Conservation (phyloP, 2,113 vertebrate species). For the Elephas maximus region DNA sequence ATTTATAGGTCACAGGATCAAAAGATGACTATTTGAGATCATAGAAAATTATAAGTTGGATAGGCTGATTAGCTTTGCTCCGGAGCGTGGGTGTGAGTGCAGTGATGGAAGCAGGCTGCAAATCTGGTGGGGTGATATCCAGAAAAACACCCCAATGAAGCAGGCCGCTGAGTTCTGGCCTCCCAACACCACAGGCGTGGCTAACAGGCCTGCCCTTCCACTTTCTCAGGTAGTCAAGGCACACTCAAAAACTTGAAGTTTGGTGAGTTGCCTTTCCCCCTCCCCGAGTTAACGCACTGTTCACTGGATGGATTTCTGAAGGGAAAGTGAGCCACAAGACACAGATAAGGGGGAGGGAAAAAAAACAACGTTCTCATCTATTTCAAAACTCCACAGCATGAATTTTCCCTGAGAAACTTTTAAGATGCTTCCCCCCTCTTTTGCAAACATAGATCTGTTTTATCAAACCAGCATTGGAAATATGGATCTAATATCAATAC, state of each 20-base stretch:
- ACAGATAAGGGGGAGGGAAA: neutral
- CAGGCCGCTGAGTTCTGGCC: neutral
- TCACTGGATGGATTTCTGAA: constrained; percentile 39
- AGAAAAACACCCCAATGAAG: neutral
- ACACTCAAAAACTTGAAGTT: constrained; percentile 7
- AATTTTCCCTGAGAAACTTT: constrained; percentile 4
- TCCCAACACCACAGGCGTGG: neutral
- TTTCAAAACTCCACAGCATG: neutral
- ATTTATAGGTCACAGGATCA: neutral
- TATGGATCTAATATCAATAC: neutral
- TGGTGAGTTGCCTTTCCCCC: neutral
- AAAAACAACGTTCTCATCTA: neutral
- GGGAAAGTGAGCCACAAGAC: constrained; percentile 22
- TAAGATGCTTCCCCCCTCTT: neutral
- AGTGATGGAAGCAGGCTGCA: neutral
- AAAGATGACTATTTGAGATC: neutral
- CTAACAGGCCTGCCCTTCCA: neutral
- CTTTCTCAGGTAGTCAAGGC: neutral
- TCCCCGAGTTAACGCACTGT: neutral
- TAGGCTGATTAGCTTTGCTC: neutral
- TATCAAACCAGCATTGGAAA: constrained; percentile 14
- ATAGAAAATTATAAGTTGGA: constrained; percentile 9
- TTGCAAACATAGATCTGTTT: constrained; percentile 22
- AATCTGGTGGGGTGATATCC: neutral
- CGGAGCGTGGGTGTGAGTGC: neutral